These are phyloP conservation scores for Drepana falcataria DNA, from an alignment of 2,888 invertebrate genomes.

Conservation along the genomic window DNA sequence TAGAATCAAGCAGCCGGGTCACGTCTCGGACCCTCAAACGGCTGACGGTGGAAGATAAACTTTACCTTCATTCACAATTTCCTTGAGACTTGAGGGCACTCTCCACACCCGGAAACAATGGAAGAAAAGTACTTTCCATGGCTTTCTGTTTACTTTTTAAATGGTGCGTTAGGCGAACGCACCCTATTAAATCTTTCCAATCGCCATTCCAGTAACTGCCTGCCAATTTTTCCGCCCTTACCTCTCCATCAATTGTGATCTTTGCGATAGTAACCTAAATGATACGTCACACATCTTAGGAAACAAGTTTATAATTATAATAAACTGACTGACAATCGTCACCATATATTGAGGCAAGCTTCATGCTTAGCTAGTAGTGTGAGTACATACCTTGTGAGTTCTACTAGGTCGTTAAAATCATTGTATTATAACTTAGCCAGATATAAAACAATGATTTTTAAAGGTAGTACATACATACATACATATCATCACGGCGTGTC, in stretches of 20 bases:
- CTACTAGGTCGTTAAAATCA: no score
- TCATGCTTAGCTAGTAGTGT: no score
- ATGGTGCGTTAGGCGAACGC: slow-evolving; percentile 49
- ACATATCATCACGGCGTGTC: no score
- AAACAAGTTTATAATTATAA: no score
- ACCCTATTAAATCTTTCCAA: slow-evolving; percentile 29
- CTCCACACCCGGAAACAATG: slow-evolving; percentile 62
- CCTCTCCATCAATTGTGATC: neutral
- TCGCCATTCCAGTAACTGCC: slow-evolving; percentile 17
- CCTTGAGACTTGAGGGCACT: slow-evolving; percentile 62
- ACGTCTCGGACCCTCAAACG: slow-evolving; percentile 66
- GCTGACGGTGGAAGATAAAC: slow-evolving; percentile 72
- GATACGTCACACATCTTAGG: no score
- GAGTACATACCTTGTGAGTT: no score
- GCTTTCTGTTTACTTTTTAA: slow-evolving; percentile 65
- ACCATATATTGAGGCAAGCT: no score
- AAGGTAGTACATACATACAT: no score
- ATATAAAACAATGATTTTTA: no score
- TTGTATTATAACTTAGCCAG: no score
- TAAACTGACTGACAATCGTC: no score
- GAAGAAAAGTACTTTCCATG: slow-evolving; percentile 65
- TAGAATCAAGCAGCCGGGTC: slow-evolving; percentile 66
- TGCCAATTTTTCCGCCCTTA: slow-evolving; percentile 10
- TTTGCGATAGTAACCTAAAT: no score
- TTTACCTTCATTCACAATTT: slow-evolving; percentile 76